Evolutionary conservation across 2,797 vertebrate species (phyloP), one percentile per base, ranked within the genome.

Genomic region (Potorous gilbertii): DNA sequence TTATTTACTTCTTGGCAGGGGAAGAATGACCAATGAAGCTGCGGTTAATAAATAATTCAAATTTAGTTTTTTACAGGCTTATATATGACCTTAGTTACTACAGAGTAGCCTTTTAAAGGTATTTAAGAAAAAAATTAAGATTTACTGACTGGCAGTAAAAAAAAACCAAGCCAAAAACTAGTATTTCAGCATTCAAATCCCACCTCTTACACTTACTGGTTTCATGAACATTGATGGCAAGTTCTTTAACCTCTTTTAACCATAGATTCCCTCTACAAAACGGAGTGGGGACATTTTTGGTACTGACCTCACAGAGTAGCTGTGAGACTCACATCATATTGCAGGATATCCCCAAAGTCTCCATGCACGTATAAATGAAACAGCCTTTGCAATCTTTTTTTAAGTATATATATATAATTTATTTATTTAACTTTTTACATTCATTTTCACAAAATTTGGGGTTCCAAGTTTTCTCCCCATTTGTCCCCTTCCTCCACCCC

Each of bases 41-140:
- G 54, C 92, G 54, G 97, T 97, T 97, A 98, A 98, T 96, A 93
- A 97, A 93, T 96, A 5, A 96, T 57, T 57, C 9, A 13, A 95
- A 93, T 93, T 92, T 91, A 95, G 91, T 52, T 90, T 56, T 92
- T 66, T 92, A 59, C 12, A n/a, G 55, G 92, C 4, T 94, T 90
- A 54, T 21, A 0, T 18, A 34, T 87, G 34, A 93, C 93, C 31
- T 55, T 93, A 74, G 13, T 95, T 27, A 66, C 56, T 92, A 50
- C 40, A 91, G 16, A 28, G 5, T 55, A 93, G 28, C 94, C 56
- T 94, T 74, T 96, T 57, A 52, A 28, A 27, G 91, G 94, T 92
- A 52, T 81, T 97, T 89, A 92, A 24, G 52, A 94, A 74, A 62
- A 57, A 1, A 96, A 97, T 93, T 27, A 54, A 0, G 91, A 52